Evolutionary conservation across 2,888 invertebrate genomes (phyloP), one percentile per base, ranked within the genome.

Genomic region (Pyrocoelia pectoralis): DNA sequence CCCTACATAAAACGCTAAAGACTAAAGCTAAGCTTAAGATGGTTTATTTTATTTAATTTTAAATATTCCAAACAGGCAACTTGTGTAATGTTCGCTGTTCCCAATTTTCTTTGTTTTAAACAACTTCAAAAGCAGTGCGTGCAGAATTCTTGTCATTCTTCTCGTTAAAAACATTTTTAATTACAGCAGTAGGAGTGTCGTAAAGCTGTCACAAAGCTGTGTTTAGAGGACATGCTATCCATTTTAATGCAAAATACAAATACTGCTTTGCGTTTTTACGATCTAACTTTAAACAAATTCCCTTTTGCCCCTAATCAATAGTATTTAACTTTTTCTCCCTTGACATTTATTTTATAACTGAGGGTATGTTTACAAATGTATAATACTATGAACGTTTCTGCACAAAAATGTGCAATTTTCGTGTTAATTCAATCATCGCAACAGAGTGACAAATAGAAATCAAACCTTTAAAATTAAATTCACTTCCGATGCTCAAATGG

Each of bases 401-500:
- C n/a, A n/a, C n/a, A n/a, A n/a, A n/a, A n/a, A 46, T n/a, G 14
- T 46, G 17, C 17, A 1, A 15, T 18, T 14, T 10, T 15, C 15
- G 13, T 56, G 62, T 49, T 60, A 67, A 62, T 65, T 60, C 65
- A 69, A 61, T 66, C 67, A 67, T 69, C 60, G 60, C 63, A 68
- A 69, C 68, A 67, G 66, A 69, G 67, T 69, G 61, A 57, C 65
- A 61, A 67, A 64, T 67, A 65, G 65, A 67, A 68, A 69, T 68
- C 69, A 68, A 67, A 69, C 57, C 68, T 24, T 68, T 63, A 61
- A 66, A 69, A 66, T 69, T 66, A 69, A 69, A 69, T 69, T 65
- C 57, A 58, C 58, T 55, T 60, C 51, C 65, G 49, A 49, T 41
- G 41, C 56, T 41, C 50, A 41, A 63, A 62, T 60, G 64, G 59